Percentiles rank a stretch among this genome's conserved stretches.
These are phyloP conservation scores for Altica lythri DNA, from an alignment of 2,888 invertebrate genomes.

Conservation along the genomic window DNA sequence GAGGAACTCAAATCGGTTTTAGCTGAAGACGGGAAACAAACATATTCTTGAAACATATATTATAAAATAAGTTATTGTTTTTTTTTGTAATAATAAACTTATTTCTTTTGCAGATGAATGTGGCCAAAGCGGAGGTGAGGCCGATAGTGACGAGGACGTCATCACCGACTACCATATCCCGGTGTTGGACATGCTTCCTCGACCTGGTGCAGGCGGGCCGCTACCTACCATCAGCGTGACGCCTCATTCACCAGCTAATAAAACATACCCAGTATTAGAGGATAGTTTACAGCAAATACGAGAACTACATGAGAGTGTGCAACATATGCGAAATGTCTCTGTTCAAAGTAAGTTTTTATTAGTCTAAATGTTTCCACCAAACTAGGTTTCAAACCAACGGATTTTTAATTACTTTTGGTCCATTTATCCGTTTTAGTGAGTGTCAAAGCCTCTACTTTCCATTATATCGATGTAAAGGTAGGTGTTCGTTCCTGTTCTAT, in stretches of 20 bases:
- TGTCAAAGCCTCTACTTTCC: no score
- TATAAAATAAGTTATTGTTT: background rate
- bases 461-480: no score
- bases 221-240: conserved; percentile 86
- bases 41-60: no score
- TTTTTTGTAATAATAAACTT: background rate
- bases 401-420: no score
- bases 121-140: conserved; percentile 70
- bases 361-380: no score
- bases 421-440: background rate
- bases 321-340: conserved; percentile 74
- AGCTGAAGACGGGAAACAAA: no score
- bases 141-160: conserved; percentile 80
- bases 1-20: no score
- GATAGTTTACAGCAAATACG: conserved; percentile 74
- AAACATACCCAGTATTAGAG: conserved; percentile 71
- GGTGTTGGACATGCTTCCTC: conserved; percentile 39
- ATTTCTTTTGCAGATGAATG: conserved; percentile 66
- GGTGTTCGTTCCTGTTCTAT: no score
- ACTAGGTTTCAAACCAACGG: no score
- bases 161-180: conserved; percentile 71
- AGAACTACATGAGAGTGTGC: conserved; percentile 75
- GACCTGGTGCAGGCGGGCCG: conserved; percentile 55
- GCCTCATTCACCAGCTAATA: conserved; percentile 82
- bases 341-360: conserved; percentile 48